These are phyloP conservation scores for Idaea straminata DNA, from an alignment of 2,888 invertebrate species.

Conservation along the genomic window DNA sequence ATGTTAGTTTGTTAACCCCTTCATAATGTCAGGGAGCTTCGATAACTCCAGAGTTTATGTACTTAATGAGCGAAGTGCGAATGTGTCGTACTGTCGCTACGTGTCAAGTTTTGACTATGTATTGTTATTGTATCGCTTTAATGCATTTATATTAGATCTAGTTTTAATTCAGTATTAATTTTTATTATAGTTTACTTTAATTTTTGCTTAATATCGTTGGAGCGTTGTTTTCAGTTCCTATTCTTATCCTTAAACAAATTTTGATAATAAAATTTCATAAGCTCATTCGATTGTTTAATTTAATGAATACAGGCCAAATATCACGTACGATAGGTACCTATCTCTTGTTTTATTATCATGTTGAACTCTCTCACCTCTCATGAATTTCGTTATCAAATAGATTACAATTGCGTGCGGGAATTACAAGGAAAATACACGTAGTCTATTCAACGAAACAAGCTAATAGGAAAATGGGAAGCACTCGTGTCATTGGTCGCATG, in stretches of 20 bases:
- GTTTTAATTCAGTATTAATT: constrained; percentile 27
- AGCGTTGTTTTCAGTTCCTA: constrained; percentile 37
- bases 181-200: constrained; percentile 13
- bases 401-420: constrained; percentile 11
- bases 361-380: constrained; percentile 23
- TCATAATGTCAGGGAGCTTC: constrained; percentile 33
- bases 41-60: constrained; percentile 35
- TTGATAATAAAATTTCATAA: constrained; percentile 30
- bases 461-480: no score
- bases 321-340: constrained; percentile 22
- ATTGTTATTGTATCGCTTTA: constrained; percentile 17
- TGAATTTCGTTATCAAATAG: constrained; percentile 18
- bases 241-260: constrained; percentile 23
- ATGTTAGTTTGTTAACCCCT: constrained; percentile 26
- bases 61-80: constrained; percentile 27
- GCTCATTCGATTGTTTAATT: constrained; percentile 29
- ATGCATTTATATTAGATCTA: constrained; percentile 14
- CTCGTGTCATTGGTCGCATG: no score
- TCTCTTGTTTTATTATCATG: constrained; percentile 16
- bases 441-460: background rate
- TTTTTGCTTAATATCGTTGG: constrained; percentile 2
- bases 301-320: constrained; percentile 12
- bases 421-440: constrained; percentile 4
- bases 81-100: constrained; percentile 16
- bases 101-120: constrained; percentile 11